Conservation (phyloP, 1,140 invertebrate species). For the Sitodiplosis mosellana region DNA sequence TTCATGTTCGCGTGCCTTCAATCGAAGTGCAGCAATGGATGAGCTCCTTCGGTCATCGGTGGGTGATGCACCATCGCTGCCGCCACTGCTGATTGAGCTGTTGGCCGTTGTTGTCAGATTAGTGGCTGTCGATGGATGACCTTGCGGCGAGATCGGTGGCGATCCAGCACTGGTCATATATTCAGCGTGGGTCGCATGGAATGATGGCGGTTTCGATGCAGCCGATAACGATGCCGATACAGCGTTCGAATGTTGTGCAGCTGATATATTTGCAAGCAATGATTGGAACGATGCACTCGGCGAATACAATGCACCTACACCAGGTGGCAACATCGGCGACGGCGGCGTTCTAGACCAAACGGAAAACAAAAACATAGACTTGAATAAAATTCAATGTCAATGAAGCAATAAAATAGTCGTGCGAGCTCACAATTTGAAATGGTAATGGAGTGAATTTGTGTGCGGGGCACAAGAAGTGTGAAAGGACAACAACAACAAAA, state of each 20-base stretch:
- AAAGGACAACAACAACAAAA: too few species aligned
- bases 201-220: conserved; percentile 3
- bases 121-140: conserved; percentile 20
- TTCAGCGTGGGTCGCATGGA: conserved; percentile 12
- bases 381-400: too few species aligned
- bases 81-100: too few species aligned
- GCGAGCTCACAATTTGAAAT: too few species aligned
- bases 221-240: conserved; percentile 14
- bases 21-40: conserved; percentile 72
- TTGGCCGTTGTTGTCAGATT: conserved; percentile 13
- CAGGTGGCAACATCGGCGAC: conserved; percentile 36
- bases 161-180: conserved; percentile 2
- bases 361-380: not conserved
- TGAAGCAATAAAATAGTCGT: too few species aligned
- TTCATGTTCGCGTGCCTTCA: conserved; percentile 85
- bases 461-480: too few species aligned
- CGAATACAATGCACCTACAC: conserved; percentile 40
- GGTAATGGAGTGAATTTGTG: too few species aligned
- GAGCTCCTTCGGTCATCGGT: conserved; percentile 68
- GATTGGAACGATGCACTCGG: conserved; percentile 63
- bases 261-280: conserved; percentile 61
- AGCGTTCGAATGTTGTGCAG: conserved; percentile 36
- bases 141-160: conserved; percentile 10
- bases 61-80: conserved; percentile 10
- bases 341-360: conserved; percentile 32